Evolutionary conservation across 2,113 vertebrate species (phyloP), one percentile per base, ranked within the genome.

Genomic region (Calcarius ornatus): DNA sequence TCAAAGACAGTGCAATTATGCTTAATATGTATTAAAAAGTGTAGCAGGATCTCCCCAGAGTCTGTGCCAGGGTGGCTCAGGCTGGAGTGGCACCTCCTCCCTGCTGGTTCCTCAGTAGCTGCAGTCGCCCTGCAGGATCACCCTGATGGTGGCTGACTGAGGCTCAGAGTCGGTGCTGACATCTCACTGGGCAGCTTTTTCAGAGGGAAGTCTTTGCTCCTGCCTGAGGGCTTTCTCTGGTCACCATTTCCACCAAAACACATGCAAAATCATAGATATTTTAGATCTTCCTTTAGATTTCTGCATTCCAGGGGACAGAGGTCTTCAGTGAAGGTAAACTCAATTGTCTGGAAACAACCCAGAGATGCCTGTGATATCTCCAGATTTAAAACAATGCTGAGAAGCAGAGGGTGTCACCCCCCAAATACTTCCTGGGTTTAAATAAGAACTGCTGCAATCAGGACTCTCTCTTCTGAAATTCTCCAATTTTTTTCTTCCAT

Each of bases 61-160:
- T 25, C 30, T 75, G 35, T 9, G 1, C 10, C 53, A 51, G 33
- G 0, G 1, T 72, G 48, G 51, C n/a, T 54, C 0, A 1, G 47
- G 48, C 24, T 72, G 25, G 31, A 71, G 43, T 4, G 7, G 51
- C 38, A 45, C 21, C 8, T 81, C 31, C 22, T 73, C 25, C 0
- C 9, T n/a, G 56, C 51, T 40, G 47, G 12, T 27, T 95, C 43
- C 76, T 60, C 72, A 12, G 23, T 5, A 0, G 35, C 5, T 69
- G 40, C 5, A 4, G 11, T 45, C 50, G 13, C n/a, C 27, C 30
- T 51, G 8, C 15, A 76, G 61, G 31, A 35, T 47, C 38, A 7
- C 21, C 30, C 24, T 27, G 9, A 19, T 28, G 48, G 7, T 23
- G 48, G 22, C 33, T 12, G 33, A 5, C 47, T 14, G 27, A 28